Base-by-base conservation (phyloP, 2,113 vertebrate species). In the Urocolius indicus region DNA sequence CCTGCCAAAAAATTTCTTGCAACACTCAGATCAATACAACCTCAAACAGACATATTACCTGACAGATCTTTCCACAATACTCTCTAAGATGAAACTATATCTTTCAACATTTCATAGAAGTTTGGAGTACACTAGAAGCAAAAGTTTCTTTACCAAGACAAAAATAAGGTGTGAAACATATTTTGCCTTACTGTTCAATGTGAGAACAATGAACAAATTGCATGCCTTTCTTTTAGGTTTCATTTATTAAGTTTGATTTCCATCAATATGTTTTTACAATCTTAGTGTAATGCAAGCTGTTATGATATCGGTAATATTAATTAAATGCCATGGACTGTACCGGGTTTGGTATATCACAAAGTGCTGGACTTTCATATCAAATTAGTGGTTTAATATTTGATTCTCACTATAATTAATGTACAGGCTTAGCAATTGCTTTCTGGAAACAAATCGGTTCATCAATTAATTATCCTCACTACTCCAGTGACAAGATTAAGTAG, bases 401-500 rank as follows among this genome's bases (percentile, higher is more conserved):
- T 92, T 72, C 48, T 67, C 48, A 23, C 52, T 84, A 51, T 26
- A 85, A 26, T 79, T 90, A 84, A 73, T 79, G 68, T 75, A 93
- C 77, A 41, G 30, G 15, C 57, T 95, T 91, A 88, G 65, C 24
- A 92, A 77, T 75, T 93, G 84, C 77, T 95, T 94, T 29, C 27
- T 95, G 84, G 75, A 93, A 97, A 95, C 32, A 94, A 95, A 93
- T 87, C 24, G 69, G 87, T 69, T 92, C 72, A 83, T 96, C 62
- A 73, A 59, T 92, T 95, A 95, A 92, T 97, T 94, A 95, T 82
- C 79, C 80, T 92, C 11, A 46, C 27, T 89, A 85, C 95, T 80
- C 82, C 83, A 91, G 43, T 81, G 78, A 41, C 79, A 89, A 94
- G 88, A 97, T 95, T 96, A 94, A 91, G 59, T 90, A 94, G 84